Conservation (phyloP, 2,888 invertebrate species). For the Eupeodes latifasciatus region DNA sequence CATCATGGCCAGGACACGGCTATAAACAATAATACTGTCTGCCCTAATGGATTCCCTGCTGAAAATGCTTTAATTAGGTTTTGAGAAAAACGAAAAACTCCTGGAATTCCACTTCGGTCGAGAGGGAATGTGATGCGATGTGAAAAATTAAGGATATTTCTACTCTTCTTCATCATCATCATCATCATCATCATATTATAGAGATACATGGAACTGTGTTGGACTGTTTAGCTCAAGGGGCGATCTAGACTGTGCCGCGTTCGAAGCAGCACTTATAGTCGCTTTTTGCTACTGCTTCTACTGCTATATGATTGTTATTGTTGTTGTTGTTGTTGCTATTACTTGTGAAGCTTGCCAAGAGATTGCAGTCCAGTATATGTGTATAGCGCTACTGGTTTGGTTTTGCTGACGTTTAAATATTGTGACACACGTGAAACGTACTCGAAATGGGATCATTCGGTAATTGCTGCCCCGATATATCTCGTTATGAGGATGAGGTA, state of each 20-base stretch:
- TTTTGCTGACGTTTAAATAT: slow-evolving; percentile 73
- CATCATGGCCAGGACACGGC: slow-evolving; percentile 77
- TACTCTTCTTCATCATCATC: slow-evolving; percentile 33
- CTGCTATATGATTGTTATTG: not conserved
- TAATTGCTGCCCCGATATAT: slow-evolving; percentile 71
- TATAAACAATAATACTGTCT: slow-evolving; percentile 77
- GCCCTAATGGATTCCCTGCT: slow-evolving; percentile 77
- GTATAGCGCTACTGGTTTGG: slow-evolving; percentile 42
- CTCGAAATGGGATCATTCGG: slow-evolving; percentile 76
- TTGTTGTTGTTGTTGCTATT: slow-evolving; percentile 6
- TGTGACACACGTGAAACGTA: slow-evolving; percentile 76
- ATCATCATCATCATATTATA: slow-evolving; percentile 18
- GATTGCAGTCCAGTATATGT: slow-evolving; percentile 4
- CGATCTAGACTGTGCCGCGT: slow-evolving; percentile 61
- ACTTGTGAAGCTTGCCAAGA: slow-evolving; percentile 2
- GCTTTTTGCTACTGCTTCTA: slow-evolving; percentile 4
- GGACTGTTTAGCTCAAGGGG: slow-evolving; percentile 11
- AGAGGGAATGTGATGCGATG: slow-evolving; percentile 74
- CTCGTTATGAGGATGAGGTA: slow-evolving; percentile 69
- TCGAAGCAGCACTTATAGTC: slow-evolving; percentile 48
- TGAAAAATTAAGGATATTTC: slow-evolving; percentile 76
- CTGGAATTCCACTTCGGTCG: slow-evolving; percentile 72
- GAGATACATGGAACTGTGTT: slow-evolving; percentile 1
- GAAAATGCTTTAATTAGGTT: slow-evolving; percentile 77
- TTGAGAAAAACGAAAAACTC: slow-evolving; percentile 75